These are phyloP conservation scores for Selenia dentaria DNA, from an alignment of 2,888 invertebrate genomes.

Conservation along the genomic window DNA sequence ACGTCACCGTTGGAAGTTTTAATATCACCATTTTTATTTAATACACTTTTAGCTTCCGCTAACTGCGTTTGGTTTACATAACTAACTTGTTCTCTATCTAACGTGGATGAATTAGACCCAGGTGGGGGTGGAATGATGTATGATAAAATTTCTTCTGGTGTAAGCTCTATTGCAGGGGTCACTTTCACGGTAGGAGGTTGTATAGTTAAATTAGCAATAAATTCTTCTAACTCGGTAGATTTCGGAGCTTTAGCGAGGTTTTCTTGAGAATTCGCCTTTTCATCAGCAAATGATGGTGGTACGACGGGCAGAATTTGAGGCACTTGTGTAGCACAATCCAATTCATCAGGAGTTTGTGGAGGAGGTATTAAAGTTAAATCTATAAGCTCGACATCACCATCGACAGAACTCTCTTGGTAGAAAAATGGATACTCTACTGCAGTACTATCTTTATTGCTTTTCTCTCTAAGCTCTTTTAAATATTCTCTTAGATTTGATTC, in stretches of 20 bases:
- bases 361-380: constrained; percentile 95
- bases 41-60: constrained; percentile 54
- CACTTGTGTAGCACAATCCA: constrained; percentile 87
- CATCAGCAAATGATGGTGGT: constrained; percentile 91
- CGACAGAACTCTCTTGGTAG: constrained; percentile 70
- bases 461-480: constrained; percentile 87
- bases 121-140: constrained; percentile 93
- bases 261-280: constrained; percentile 61
- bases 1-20: constrained; percentile 74
- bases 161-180: constrained; percentile 90
- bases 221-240: constrained; percentile 89
- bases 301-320: constrained; percentile 89
- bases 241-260: constrained; percentile 63
- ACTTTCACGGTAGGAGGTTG: constrained; percentile 91
- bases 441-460: constrained; percentile 79
- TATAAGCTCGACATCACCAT: constrained; percentile 93
- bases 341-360: constrained; percentile 92
- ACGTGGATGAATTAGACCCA: constrained; percentile 78
- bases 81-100: constrained; percentile 70
- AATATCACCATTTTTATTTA: constrained; percentile 44
- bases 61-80: constrained; percentile 71
- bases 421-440: constrained; percentile 73
- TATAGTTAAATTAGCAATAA: constrained; percentile 92
- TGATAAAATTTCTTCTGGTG: constrained; percentile 93
- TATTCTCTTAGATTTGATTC: constrained; percentile 88